Base-by-base conservation (phyloP, 2,888 invertebrate genomes). In the Noctua pronuba region DNA sequence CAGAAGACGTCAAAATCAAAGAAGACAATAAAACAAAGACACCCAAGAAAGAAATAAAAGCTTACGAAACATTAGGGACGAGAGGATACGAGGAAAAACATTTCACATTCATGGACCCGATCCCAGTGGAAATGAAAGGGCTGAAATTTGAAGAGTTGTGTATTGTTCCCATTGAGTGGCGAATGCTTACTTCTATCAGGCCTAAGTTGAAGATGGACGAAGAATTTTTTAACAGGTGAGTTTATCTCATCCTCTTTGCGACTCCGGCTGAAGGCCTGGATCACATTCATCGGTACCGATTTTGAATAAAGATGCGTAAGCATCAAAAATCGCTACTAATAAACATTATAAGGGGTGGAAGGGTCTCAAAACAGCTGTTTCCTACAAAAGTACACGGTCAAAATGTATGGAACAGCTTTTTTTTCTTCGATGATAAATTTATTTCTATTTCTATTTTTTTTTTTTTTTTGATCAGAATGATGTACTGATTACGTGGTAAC, bases 81-180 rank as follows among this genome's bases (percentile, higher is more conserved):
- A 97, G 97, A 88, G 97, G 98, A 16, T 97, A 96, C 79, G 97
- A 97, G 90, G 96, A 96, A 86, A 97, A 96, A 87, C 94, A 97
- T 44, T 97, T 95, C 79, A 94, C 94, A 1, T 97, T 97, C 87
- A 97, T 97, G 89, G 98, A 99, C 94, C 99, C 99, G 0, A 96
- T 98, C 84, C 99, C 99, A 4, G 96, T 97, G 0, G 98, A 99
- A 93, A 99, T 99, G 99, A 97, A 97, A 88, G 96, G 97, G 18
- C 96, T 98, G 64, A 97, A 98, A 90, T 97, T 98, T 88, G 97
- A 97, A 69, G 99, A 99, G 89, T 95, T 99, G 70, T 98, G 98
- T 89, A 97, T 98, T 18, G 98, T 99, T 31, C 98, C 98, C 58
- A 99, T 99, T 82, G 98, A 99, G 92, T 99, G 99, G 99, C 97